Evolutionary conservation across 2,113 vertebrate genomes (phyloP).

Genomic region (Clinocottus analis): DNA sequence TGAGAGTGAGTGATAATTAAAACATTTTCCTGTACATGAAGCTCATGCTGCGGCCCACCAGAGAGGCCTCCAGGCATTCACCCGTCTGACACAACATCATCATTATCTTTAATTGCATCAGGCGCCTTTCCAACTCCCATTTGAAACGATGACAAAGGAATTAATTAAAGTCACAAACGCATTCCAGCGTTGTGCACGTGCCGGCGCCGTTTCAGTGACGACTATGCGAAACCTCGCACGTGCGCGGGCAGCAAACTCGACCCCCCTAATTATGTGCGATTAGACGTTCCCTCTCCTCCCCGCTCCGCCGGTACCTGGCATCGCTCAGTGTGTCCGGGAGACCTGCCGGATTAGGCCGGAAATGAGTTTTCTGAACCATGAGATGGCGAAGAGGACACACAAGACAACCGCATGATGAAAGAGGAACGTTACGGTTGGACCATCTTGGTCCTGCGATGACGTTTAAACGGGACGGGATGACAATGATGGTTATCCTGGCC

Average conservation of each 20-base stretch:
- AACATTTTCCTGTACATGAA: constrained; percentile 2
- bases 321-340: constrained; percentile 57
- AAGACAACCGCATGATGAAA: neutral
- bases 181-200: constrained; percentile 32
- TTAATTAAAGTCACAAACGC: constrained; percentile 29
- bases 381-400: neutral
- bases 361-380: neutral
- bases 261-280: constrained; percentile 72
- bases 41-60: constrained; percentile 27
- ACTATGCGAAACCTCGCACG: constrained; percentile 51
- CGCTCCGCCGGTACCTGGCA: constrained; percentile 66
- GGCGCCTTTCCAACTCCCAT: constrained; percentile 9
- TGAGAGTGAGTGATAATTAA: constrained; percentile 2
- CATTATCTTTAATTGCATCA: constrained; percentile 20
- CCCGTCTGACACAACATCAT: neutral
- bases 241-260: constrained; percentile 51
- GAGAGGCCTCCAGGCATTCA: neutral
- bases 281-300: constrained; percentile 51
- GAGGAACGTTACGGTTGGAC: neutral
- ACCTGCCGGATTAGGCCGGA: constrained; percentile 26
- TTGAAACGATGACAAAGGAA: constrained; percentile 21
- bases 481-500: neutral
- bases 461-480: neutral
- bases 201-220: constrained; percentile 13
- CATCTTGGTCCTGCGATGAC: neutral